Conservation (phyloP, 2,113 vertebrate species). For the Scortum barcoo region DNA sequence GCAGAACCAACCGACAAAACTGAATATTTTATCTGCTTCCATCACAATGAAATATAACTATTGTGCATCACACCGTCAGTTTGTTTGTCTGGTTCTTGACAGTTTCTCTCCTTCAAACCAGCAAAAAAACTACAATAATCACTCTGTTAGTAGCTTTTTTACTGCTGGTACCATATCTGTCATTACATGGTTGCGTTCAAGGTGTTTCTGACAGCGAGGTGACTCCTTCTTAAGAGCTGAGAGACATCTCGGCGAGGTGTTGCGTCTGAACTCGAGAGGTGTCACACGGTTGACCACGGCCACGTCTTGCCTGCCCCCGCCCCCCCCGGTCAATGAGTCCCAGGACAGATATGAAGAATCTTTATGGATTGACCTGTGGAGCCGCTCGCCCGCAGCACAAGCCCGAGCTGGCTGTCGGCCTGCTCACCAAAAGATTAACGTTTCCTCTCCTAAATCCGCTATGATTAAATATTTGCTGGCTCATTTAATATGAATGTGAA, state of each 20-base stretch:
- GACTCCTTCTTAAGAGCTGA: too few species aligned
- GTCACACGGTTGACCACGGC: slow-evolving; percentile 21
- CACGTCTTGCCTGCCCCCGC: slow-evolving; percentile 22
- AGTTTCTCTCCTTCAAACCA: slow-evolving; percentile 3
- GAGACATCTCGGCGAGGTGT: not conserved
- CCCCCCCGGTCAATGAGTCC: slow-evolving; percentile 46
- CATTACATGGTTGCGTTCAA: not conserved
- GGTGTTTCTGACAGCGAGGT: not conserved
- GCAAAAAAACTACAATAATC: not conserved
- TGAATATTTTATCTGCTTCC: slow-evolving; percentile 40
- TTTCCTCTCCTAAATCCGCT: slow-evolving; percentile 63
- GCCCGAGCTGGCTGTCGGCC: slow-evolving; percentile 40
- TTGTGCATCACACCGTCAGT: not conserved
- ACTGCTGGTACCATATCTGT: not conserved
- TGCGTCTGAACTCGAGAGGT: slow-evolving; percentile 16
- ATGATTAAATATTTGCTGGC: slow-evolving; percentile 79
- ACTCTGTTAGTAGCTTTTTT: not conserved
- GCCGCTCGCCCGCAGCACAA: slow-evolving; percentile 52
- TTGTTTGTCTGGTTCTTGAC: not conserved
- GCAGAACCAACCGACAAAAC: slow-evolving; percentile 32
- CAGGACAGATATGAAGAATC: slow-evolving; percentile 65
- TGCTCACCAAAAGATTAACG: slow-evolving; percentile 67
- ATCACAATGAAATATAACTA: slow-evolving; percentile 22
- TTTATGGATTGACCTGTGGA: slow-evolving; percentile 65
- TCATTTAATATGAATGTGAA: slow-evolving; percentile 79